Evolutionary conservation across 2,113 vertebrate genomes (phyloP).

Genomic region (Guaruba guarouba): DNA sequence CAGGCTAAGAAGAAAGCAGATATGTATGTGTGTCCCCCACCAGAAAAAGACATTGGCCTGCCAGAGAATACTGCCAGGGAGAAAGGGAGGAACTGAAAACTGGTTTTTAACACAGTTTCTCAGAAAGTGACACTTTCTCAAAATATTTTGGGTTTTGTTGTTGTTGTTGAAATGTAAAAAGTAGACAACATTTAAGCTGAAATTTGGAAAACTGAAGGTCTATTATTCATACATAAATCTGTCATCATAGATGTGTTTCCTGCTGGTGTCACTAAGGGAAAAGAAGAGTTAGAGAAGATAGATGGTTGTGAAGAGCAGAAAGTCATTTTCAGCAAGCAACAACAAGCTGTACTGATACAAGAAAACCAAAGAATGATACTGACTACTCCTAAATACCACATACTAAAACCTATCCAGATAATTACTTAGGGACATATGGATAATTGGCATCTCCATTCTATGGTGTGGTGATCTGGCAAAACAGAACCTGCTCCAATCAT

Average conservation of each 20-base stretch:
- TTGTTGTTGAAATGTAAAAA: neutral
- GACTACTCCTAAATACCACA: neutral
- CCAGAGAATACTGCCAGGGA: neutral
- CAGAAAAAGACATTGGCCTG: neutral
- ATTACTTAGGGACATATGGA: neutral
- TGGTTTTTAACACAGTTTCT: neutral
- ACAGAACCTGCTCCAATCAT: neutral
- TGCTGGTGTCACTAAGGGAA: neutral
- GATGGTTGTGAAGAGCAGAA: neutral
- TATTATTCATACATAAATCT: neutral
- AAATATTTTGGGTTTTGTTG: neutral
- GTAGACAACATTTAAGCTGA: neutral
- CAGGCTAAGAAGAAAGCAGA: neutral
- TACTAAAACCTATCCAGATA: neutral
- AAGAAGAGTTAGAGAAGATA: neutral
- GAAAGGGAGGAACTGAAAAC: neutral
- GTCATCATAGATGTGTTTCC: neutral
- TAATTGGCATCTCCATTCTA: neutral
- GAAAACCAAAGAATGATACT: neutral
- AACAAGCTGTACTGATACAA: neutral
- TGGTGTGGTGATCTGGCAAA: neutral
- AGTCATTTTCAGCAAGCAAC: neutral
- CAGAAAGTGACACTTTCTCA: neutral
- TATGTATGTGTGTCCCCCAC: rapidly evolving
- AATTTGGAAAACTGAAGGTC: neutral